Evolutionary conservation across 2,797 vertebrate species (phyloP).

Genomic region (Chelon labrosus): DNA sequence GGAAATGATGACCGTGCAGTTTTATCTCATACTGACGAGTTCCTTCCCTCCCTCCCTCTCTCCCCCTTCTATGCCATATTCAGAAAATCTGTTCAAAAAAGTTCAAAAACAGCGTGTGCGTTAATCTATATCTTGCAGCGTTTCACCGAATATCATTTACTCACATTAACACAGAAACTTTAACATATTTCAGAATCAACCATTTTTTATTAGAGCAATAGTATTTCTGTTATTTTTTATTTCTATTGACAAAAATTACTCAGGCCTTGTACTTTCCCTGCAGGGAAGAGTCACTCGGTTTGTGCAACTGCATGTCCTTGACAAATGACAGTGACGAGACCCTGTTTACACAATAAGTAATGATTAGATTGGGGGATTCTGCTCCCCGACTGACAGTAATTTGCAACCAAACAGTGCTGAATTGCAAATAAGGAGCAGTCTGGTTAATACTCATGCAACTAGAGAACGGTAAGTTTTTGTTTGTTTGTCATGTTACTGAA

Average conservation of each 20-base stretch:
- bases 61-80: neutral
- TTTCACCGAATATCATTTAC: neutral
- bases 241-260: too few relatives aligned
- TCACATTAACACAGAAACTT: neutral
- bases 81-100: slow-evolving; percentile 30
- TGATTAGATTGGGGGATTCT: slow-evolving; percentile 59
- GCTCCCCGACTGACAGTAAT: slow-evolving; percentile 38
- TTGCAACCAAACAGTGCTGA: slow-evolving; percentile 25
- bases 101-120: slow-evolving; percentile 1
- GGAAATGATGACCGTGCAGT: neutral
- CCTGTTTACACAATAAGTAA: slow-evolving; percentile 74
- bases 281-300: slow-evolving; percentile 38
- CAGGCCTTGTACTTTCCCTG: slow-evolving; percentile 44
- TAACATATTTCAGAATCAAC: neutral
- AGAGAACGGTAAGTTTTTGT: slow-evolving; percentile 65
- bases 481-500: slow-evolving; percentile 48
- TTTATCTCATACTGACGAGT: neutral
- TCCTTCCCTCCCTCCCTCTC: neutral
- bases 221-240: too few relatives aligned
- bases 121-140: neutral
- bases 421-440: slow-evolving; percentile 26
- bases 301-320: slow-evolving; percentile 69
- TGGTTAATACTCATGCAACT: slow-evolving; percentile 8
- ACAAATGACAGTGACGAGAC: slow-evolving; percentile 36
- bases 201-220: neutral